phyloP scores from a whole-genome alignment of 2,113 vertebrate genomes.

The Hippocampus comes region DNA sequence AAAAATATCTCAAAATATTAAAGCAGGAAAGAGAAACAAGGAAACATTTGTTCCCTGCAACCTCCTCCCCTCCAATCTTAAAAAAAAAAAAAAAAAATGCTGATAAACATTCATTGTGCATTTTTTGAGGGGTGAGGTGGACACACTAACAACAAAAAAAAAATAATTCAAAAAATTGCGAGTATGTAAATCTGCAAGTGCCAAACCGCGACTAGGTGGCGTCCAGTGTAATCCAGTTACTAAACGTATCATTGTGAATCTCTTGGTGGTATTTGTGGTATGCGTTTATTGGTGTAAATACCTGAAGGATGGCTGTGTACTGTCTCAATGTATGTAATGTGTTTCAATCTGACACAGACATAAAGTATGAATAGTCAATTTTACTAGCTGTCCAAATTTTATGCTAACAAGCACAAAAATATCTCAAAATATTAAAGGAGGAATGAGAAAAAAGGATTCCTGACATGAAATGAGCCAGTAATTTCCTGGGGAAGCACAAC shows the following conservation, averaged over 20 bases:
- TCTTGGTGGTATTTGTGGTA: not conserved
- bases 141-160: no score
- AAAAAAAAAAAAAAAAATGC: not conserved
- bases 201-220: no score
- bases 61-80: not conserved
- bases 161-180: no score
- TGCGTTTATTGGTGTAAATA: not conserved
- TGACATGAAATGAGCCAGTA: slow-evolving; percentile 6
- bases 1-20: no score
- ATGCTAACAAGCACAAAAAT: slow-evolving; percentile 19
- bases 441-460: slow-evolving; percentile 15
- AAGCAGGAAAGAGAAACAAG: no score
- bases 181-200: no score
- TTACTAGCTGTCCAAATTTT: not conserved
- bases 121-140: no score
- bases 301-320: not conserved
- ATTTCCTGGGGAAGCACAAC: slow-evolving; percentile 19
- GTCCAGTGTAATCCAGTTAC: no score
- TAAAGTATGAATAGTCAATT: not conserved
- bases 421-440: slow-evolving; percentile 19
- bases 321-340: not conserved
- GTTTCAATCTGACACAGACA: no score
- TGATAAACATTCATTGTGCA: no score
- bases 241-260: not conserved
- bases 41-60: no score